A percentile compares a stretch with the other conserved stretches of the same genome.
phyloP scores from a whole-genome alignment of 2,888 invertebrate species.

The Onthophagus sagittarius region DNA sequence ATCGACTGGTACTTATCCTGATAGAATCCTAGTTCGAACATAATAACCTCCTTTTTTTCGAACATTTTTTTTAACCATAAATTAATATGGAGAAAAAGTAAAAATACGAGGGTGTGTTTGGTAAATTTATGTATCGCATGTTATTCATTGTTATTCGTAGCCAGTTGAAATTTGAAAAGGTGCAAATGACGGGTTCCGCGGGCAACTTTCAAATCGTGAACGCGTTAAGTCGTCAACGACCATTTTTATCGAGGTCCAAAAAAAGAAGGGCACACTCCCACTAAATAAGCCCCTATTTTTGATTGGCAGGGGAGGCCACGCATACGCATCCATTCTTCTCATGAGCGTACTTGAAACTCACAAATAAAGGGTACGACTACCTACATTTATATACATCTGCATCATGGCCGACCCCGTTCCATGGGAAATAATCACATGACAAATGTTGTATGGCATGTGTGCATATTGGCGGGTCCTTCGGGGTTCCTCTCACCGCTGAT shows the following conservation, averaged over 20 bases:
- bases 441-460: slow-evolving; percentile 12
- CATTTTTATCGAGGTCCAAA: neutral
- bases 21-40: neutral
- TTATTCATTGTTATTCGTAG: neutral
- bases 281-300: neutral
- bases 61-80: no score
- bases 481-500: neutral
- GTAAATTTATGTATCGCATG: neutral
- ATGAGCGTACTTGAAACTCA: slow-evolving; percentile 3
- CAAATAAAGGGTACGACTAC: slow-evolving; percentile 10
- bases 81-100: neutral
- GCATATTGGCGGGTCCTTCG: neutral
- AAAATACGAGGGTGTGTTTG: neutral
- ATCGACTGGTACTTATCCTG: neutral
- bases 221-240: slow-evolving; percentile 1
- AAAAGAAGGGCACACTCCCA: slow-evolving; percentile 6
- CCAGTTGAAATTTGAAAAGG: neutral
- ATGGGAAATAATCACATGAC: slow-evolving; percentile 16
- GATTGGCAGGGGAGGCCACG: slow-evolving; percentile 7
- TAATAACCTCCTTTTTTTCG: neutral
- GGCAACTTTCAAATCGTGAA: neutral
- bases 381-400: slow-evolving; percentile 12
- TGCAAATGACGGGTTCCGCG: neutral
- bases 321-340: slow-evolving; percentile 2
- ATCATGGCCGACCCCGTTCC: slow-evolving; percentile 9